Base-by-base conservation (phyloP, 2,888 invertebrate genomes). In the Cheilosia scutellata region DNA sequence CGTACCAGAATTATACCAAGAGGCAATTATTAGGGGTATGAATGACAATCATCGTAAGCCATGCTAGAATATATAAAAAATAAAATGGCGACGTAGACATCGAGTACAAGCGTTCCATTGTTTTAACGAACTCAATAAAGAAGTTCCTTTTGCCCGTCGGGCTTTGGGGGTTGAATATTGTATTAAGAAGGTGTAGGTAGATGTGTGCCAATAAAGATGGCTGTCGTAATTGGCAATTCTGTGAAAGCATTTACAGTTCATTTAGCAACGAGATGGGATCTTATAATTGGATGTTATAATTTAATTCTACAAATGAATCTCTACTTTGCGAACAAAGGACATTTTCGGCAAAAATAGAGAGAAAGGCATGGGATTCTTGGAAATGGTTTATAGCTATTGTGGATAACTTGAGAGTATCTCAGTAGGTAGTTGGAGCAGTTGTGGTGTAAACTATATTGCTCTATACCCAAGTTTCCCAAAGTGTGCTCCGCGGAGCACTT, bases 11-110 rank as follows among this genome's bases (percentile, higher is more conserved):
- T 44, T 47, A 66, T 78, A 66, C 72, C 66, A 72, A 78, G 72
- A 68, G 82, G 78, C 55, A 74, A 83, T 83, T 68, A 78, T 79
- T 79, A 78, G 74, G 74, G 79, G 51, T 83, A 74, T 74, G 79
- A 83, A 74, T 78, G 74, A 74, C 78, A 83, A 79, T 79, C 66
- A 63, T 68, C 40, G n/a, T 47, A 37, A 72, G 44, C 49, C 58
- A 62, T 68, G 42, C 9, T 40, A 47, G n/a, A 44, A 44, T 33
- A 70, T 37, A 63, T 51, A 70, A 33, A 65, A 60, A 70, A 11
- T 62, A 84, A 79, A 84, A 84, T 84, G 79, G 83, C 82, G 82
- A 60, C 82, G 71, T 3, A 71, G 71, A 71, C 49, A 47, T 9
- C 33, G 40, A 55, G 55, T 55, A 47, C 51, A 70, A 33, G 58